A percentile compares a stretch with the other conserved stretches of the same genome.
phyloP scores from a whole-genome alignment of 2,113 vertebrate genomes.

The Copsychus sechellarum region DNA sequence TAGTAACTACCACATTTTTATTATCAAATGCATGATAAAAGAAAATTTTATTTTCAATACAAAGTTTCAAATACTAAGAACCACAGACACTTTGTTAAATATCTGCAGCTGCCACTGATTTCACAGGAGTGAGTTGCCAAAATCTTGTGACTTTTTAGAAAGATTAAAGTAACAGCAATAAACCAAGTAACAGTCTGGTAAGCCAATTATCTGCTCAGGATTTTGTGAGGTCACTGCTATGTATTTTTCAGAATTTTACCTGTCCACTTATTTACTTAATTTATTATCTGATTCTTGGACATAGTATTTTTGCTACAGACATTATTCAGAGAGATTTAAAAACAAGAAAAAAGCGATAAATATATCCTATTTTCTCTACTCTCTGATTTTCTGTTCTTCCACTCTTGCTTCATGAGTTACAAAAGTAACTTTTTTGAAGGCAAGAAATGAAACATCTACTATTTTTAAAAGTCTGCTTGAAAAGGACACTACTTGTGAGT shows the following conservation, averaged over 20 bases:
- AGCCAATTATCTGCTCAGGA: neutral
- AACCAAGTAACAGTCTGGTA: neutral
- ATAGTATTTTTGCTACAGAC: neutral
- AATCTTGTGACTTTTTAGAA: neutral
- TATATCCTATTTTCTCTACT: neutral
- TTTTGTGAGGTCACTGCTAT: accelerated
- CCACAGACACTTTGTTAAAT: neutral
- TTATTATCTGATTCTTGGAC: neutral
- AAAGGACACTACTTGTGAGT: neutral
- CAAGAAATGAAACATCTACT: neutral
- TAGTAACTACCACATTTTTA: neutral
- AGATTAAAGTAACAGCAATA: neutral
- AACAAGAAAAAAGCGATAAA: neutral
- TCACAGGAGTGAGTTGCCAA: neutral
- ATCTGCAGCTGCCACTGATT: neutral
- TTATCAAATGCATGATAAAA: neutral
- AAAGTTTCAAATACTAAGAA: neutral
- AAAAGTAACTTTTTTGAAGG: neutral
- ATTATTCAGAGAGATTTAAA: neutral
- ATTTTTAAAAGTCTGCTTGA: neutral
- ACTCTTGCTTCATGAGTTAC: neutral
- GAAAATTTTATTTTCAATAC: neutral
- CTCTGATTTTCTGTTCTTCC: neutral
- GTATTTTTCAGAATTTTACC: neutral
- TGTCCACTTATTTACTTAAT: neutral